phyloP scores from a whole-genome alignment of 2,888 invertebrate genomes.

The Periphyllus acericola region DNA sequence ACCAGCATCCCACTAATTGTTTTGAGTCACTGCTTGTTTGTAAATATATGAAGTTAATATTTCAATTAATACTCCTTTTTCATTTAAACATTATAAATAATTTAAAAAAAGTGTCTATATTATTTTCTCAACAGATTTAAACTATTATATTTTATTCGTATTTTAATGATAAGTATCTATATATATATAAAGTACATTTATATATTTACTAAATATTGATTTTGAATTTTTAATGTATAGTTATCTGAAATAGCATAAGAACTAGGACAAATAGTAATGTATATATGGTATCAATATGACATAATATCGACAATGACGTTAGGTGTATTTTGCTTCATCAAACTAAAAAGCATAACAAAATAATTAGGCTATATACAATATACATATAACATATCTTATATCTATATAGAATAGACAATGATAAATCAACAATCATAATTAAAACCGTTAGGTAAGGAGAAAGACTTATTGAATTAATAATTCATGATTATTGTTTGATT shows the following conservation, averaged over 20 bases:
- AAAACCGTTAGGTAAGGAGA: neutral
- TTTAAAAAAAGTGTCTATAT: neutral
- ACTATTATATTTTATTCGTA: neutral
- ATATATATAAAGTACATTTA: neutral
- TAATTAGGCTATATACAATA: neutral
- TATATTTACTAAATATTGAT: neutral
- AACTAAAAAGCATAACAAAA: neutral
- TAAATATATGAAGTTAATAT: neutral
- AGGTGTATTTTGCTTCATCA: neutral
- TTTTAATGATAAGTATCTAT: neutral
- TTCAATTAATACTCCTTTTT: neutral
- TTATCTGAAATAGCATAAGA: neutral
- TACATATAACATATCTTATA: neutral
- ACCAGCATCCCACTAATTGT: neutral
- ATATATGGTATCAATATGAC: neutral
- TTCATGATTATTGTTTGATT: slow-evolving; percentile 66
- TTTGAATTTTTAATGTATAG: neutral
- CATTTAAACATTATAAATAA: neutral
- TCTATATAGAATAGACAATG: neutral
- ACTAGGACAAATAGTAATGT: slow-evolving; percentile 11
- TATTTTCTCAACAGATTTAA: neutral
- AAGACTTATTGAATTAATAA: neutral
- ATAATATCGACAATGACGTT: neutral
- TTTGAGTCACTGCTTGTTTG: neutral
- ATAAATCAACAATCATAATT: neutral